Percentiles rank a stretch among this genome's conserved stretches.
Conservation (phyloP, 92 coral and sea anemone species). For the Porites cylindrica region DNA sequence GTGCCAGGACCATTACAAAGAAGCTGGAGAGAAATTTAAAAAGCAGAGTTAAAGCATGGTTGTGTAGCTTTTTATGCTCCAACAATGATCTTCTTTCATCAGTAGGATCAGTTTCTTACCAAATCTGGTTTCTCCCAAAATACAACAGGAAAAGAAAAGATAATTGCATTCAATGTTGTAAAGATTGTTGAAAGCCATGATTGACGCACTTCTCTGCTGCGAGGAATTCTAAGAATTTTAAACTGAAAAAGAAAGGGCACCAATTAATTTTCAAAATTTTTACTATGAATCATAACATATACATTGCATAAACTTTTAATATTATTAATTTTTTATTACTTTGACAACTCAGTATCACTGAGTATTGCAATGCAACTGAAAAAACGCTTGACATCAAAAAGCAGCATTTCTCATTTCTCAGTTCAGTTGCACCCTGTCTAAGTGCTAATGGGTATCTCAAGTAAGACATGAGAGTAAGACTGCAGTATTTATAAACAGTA, state of each 20-base stretch:
- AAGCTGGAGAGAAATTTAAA: conserved; percentile 51
- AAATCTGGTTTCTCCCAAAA: conserved; percentile 85
- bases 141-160: conserved; percentile 86
- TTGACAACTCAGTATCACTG: too few species aligned
- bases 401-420: too few species aligned
- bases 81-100: background rate
- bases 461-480: too few species aligned
- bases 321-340: too few species aligned
- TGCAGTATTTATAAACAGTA: too few species aligned
- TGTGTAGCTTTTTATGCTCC: background rate
- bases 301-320: too few species aligned
- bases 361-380: too few species aligned
- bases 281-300: background rate
- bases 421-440: too few species aligned
- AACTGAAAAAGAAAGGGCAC: conserved; percentile 26
- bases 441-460: too few species aligned
- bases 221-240: conserved; percentile 77
- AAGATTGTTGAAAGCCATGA: conserved; percentile 82
- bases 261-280: background rate
- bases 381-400: too few species aligned
- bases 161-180: conserved; percentile 79
- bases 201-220: conserved; percentile 96
- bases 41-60: too few species aligned
- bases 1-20: conserved; percentile 99
- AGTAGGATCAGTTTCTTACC: conserved; percentile 53